Base-by-base conservation (phyloP, 2,888 invertebrate species). In the Zhuqinia jingwanae region DNA sequence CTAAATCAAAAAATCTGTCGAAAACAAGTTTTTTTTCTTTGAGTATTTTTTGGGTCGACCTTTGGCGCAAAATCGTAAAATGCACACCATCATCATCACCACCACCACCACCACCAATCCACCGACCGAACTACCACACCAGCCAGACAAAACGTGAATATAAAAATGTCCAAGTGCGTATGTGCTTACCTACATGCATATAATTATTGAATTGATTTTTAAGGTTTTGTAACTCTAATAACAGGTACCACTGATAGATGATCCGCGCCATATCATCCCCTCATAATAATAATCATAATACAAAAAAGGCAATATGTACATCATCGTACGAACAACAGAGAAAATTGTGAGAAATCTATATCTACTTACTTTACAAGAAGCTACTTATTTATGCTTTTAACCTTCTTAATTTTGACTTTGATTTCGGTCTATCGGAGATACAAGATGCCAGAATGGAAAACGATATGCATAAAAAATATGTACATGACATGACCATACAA, bases 1-100 rank as follows among this genome's bases (percentile, higher is more conserved):
- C 82, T 83, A 75, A 83, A 83, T 83, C 82, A 83, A 76, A 83
- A 78, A 76, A 83, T 83, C 82, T 83, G 75, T 76, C 76, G 50
- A 83, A 83, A 83, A 83, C 75, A 47, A 83, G 76, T 73, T 82
- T 82, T 76, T 83, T 83, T 63, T 36, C 36, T 50, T 50, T 60
- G 58, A 25, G 58, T 27, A 83, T 17, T 63, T 82, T 82, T 47
- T 53, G 76, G 45, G 75, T 76, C 76, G 82, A 83, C 82, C 82
- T 83, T 75, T 81, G 65, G 56, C 80, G 73, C 73, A 45, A 53
- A 56, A 76, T 42, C 53, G n/a, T 73, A 68, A 68, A 42, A 42
- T 11, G 13, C 25, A 50, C 27, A 47, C 53, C 2, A 27, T 25
- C 5, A 22, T 42, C 22, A 30, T n/a, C n/a, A n/a, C n/a, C n/a